A percentile compares a stretch with the other conserved stretches of the same genome.
Evolutionary conservation across 2,113 vertebrate species (phyloP).

Genomic region (Erpornis zantholeuca): DNA sequence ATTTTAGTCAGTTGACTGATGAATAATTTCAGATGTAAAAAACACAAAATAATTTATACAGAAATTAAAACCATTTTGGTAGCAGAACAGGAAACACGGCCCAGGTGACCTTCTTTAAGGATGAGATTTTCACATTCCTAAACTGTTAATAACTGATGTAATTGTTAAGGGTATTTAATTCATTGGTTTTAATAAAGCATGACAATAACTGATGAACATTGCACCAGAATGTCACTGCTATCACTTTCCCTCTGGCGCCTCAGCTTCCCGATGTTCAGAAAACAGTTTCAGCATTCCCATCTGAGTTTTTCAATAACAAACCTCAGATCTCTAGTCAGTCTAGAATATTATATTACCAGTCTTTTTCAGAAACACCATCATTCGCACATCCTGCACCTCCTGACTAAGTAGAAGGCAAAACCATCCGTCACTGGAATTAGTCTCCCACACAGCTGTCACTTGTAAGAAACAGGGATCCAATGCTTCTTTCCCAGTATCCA

Average conservation of each 20-base stretch:
- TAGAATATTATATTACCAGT: not conserved
- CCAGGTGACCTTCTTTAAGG: not conserved
- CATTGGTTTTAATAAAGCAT: not conserved
- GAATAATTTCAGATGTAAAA: not conserved
- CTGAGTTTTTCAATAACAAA: not conserved
- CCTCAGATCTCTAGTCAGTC: not conserved
- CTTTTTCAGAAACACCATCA: slow-evolving; percentile 19
- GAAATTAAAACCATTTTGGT: not conserved
- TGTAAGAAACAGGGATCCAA: not conserved
- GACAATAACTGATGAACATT: not conserved
- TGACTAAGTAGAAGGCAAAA: not conserved
- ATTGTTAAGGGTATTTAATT: not conserved
- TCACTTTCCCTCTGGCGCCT: slow-evolving; percentile 6
- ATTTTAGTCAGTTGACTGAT: not conserved
- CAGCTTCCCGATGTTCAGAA: not conserved
- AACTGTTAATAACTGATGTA: not conserved
- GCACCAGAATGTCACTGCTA: not conserved
- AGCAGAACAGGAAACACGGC: not conserved
- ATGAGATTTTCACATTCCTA: not conserved
- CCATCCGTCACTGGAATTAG: not conserved
- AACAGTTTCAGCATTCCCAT: not conserved
- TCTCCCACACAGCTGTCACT: not conserved
- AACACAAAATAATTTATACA: not conserved
- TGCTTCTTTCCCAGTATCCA: not conserved
- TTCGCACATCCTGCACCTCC: not conserved